Conservation (phyloP, 2,113 vertebrate genomes). For the Dromiciops gliroides region DNA sequence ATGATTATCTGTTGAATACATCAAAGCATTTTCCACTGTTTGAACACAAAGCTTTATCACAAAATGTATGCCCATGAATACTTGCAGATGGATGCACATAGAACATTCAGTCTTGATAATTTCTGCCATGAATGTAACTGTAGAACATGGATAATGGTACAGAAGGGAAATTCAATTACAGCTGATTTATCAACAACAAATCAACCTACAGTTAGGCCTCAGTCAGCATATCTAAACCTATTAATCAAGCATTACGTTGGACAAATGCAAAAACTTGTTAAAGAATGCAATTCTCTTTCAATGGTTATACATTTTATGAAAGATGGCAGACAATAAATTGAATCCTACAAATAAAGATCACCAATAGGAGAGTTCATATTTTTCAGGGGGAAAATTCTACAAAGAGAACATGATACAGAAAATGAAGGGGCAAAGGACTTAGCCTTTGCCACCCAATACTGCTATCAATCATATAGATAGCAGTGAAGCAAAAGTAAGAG, state of each 20-base stretch:
- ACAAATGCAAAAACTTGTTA: neutral
- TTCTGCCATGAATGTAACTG: neutral
- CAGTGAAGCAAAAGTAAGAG: no score
- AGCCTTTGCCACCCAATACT: no score
- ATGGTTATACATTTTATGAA: neutral
- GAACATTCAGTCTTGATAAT: neutral
- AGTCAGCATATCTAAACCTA: neutral
- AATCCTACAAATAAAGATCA: neutral
- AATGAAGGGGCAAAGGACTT: no score
- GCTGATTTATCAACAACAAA: neutral
- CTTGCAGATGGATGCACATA: neutral
- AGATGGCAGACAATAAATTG: neutral
- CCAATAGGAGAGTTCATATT: neutral
- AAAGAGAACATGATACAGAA: neutral
- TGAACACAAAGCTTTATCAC: neutral
- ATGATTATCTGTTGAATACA: neutral
- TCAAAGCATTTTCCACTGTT: neutral
- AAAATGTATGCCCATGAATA: neutral
- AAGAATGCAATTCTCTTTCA: neutral
- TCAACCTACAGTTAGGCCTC: neutral
- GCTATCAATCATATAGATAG: no score
- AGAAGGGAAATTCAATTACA: neutral
- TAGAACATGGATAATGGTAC: no score
- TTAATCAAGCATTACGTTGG: neutral
- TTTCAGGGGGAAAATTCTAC: conserved; percentile 21